Base-by-base conservation (phyloP, 1,140 invertebrate genomes). In the Aradophagus sp. region DNA sequence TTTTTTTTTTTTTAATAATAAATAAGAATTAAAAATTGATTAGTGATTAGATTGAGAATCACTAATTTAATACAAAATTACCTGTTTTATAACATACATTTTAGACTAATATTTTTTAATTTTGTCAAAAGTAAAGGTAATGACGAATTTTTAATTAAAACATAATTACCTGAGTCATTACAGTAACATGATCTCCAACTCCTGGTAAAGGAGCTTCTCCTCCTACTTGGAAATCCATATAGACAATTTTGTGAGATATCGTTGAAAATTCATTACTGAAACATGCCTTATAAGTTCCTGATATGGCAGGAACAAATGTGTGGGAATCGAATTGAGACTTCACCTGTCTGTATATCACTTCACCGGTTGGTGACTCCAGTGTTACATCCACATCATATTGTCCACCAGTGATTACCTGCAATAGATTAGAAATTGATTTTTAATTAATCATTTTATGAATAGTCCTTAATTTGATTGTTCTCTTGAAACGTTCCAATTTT, bases 181-280 rank as follows among this genome's bases (percentile, higher is more conserved):
- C 96, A 48, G 96, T 97, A 1, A 92, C 91, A 83, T 97, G 95
- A 77, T 97, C 95, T 26, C 91, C 92, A 65, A 96, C 83, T 20
- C 94, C 94, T 7, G 95, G 94, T 27, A 98, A 85, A 0, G 94
- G 91, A 36, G 89, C 85, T 83, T 99, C 96, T 19, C 97, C 95
- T 1, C 97, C 97, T 20, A 97, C 94, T 91, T 97, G 95, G 73
- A 99, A 95, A 84, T 99, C 97, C 92, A 99, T 95, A 84, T 99
- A 99, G 7, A 99, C 95, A 58, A 99, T 89, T 87, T 99, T 99
- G 79, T 99, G 98, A n/a, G 96, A 97, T 86, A 99, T 99, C 27
- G 97, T 99, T 31, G 97, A 99, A 84, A 99, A 99, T 84, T 99
- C 97, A 87, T 99, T 99, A 79, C 96, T 98, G 82, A 99, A 99